Evolutionary conservation across 2,113 vertebrate species (phyloP).

Genomic region (Brachyistius frenatus): DNA sequence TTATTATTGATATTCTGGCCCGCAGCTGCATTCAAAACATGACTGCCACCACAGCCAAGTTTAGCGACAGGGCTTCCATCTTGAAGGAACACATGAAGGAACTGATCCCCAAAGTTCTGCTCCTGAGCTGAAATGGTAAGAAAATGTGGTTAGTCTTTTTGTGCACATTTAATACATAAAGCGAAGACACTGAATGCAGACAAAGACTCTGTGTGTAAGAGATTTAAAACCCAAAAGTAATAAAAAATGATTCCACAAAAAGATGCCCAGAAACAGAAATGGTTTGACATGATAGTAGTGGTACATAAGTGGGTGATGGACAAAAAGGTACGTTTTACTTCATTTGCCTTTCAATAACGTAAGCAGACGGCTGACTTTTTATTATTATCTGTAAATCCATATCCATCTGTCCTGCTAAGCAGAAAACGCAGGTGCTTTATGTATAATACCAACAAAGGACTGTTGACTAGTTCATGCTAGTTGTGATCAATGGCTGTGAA

Average conservation of each 20-base stretch:
- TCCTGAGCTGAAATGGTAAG: constrained; percentile 82
- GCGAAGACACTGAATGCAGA: too few relatives aligned
- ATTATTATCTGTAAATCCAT: constrained; percentile 11
- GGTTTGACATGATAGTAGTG: neutral
- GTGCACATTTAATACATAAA: neutral
- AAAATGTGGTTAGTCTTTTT: constrained; percentile 27
- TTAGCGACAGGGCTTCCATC: constrained; percentile 84
- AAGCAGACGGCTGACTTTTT: neutral
- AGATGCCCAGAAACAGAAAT: neutral
- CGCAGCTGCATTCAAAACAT: constrained; percentile 79
- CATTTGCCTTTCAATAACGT: neutral
- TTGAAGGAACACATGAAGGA: constrained; percentile 89
- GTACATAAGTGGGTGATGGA: neutral
- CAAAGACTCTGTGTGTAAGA: too few relatives aligned
- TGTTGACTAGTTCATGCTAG: constrained; percentile 15
- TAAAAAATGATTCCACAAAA: too few relatives aligned
- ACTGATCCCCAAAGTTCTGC: constrained; percentile 83
- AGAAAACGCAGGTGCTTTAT: constrained; percentile 3
- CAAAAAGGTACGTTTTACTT: neutral
- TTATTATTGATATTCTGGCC: constrained; percentile 79
- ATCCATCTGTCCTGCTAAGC: neutral
- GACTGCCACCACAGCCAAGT: constrained; percentile 82
- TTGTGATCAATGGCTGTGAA: constrained; percentile 29
- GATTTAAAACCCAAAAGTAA: too few relatives aligned
- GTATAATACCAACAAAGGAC: neutral